phyloP scores from a whole-genome alignment of 2,888 invertebrate species.

The Lampropteryx suffumata region DNA sequence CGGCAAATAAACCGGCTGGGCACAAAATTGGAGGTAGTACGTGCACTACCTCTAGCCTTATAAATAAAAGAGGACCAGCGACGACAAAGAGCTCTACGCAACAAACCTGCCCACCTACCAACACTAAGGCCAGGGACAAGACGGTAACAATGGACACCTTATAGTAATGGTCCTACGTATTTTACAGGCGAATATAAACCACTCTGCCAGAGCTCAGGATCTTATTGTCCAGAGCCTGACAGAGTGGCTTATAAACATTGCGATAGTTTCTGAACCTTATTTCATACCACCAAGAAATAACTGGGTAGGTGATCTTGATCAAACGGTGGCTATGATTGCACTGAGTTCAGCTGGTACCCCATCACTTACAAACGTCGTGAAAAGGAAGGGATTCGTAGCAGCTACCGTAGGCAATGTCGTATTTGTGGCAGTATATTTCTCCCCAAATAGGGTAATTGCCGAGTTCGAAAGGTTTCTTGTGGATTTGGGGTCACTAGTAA shows the following conservation, averaged over 20 bases:
- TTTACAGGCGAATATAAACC: constrained; percentile 7
- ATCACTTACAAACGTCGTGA: background rate
- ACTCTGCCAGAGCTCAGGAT: constrained; percentile 8
- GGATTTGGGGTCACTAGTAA: no score
- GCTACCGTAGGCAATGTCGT: no score
- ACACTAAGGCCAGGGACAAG: background rate
- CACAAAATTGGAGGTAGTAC: background rate
- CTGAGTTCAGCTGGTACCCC: background rate
- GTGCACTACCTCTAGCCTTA: background rate
- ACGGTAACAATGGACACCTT: background rate
- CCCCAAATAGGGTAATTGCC: no score
- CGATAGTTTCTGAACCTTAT: constrained; percentile 3
- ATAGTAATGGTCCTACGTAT: background rate
- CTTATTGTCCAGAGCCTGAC: constrained; percentile 2
- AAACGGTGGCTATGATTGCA: background rate
- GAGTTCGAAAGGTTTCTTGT: no score
- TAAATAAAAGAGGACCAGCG: no score
- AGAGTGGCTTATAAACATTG: constrained; percentile 7
- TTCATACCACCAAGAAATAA: background rate
- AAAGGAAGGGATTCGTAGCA: background rate
- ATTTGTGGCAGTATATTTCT: no score
- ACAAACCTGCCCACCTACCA: no score
- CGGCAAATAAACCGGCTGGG: background rate
- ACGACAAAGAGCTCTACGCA: no score
- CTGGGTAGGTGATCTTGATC: background rate